Base-by-base conservation (phyloP, 2,888 invertebrate species). In the Neuroscelio doddi region DNA sequence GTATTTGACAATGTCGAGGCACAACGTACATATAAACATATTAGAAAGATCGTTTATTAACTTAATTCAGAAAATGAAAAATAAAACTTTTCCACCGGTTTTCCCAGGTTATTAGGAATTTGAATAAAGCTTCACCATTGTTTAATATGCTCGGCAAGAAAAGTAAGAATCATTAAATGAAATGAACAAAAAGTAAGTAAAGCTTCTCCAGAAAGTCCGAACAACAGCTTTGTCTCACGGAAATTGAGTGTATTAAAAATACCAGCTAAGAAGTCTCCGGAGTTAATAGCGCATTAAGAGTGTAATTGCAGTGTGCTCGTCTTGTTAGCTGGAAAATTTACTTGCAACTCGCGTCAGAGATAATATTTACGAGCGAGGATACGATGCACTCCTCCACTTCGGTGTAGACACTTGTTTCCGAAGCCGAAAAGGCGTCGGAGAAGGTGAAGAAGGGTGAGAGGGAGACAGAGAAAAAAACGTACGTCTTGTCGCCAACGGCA, bases 211-310 rank as follows among this genome's bases (percentile, higher is more conserved):
- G 17, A 42, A 29, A 46, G 36, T 26, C 39, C 34, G 41, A 51
- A 39, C 50, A 50, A 51, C 46, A 41, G 27, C 36, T 57, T 44
- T 49, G 58, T 58, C 64, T 50, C 58, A 58, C 64, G 64, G 64
- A 64, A 64, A 64, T 64, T 58, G 58, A 49, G 53, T 44, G 44
- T 15, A 64, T 57, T 56, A 57, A 57, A 64, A 64, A 63, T 56
- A 29, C 12, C 51, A 51, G 56, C 56, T 56, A 51, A 51, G 56
- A 63, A 51, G 56, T n/a, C 56, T 42, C 36, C 51, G 47, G 14
- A 44, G 49, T 59, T 47, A 59, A 59, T 52, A 34, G 47, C 49
- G 41, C 47, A 55, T 64, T 62, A 58, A 51, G 61, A 47, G 49
- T 34, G 52, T 52, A 55, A 59, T 50, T 42, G 44, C 53, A 53